Percentiles rank a stretch among this genome's conserved stretches.
These are phyloP conservation scores for Macrotrachela quadricornifera DNA, from an alignment of 1,140 invertebrate species.

Conservation along the genomic window DNA sequence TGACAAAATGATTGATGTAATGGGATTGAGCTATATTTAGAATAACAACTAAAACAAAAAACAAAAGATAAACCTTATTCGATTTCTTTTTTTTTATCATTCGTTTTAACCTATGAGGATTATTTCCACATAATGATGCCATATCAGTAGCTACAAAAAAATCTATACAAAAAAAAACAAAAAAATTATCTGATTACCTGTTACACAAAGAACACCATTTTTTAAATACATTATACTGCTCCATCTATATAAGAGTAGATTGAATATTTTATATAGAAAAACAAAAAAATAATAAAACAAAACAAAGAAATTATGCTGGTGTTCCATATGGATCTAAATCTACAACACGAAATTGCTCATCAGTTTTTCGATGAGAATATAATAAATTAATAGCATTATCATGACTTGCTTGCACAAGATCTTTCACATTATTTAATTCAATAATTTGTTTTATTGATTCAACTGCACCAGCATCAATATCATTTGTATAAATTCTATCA, in stretches of 20 bases:
- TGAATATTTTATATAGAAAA: too few species aligned
- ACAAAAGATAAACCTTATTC: too few species aligned
- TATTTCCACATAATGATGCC: slow-evolving; percentile 84
- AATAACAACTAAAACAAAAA: slow-evolving; percentile 44
- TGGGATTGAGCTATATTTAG: slow-evolving; percentile 78
- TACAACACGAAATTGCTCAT: slow-evolving; percentile 41
- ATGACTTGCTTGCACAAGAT: slow-evolving; percentile 42
- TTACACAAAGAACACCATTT: slow-evolving; percentile 54
- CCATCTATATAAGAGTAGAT: background rate
- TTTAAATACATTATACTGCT: background rate
- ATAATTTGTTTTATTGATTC: slow-evolving; percentile 63
- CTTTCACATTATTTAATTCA: slow-evolving; percentile 47
- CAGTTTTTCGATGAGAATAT: too few species aligned
- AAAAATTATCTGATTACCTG: too few species aligned
- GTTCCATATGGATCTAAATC: slow-evolving; percentile 95
- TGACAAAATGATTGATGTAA: slow-evolving; percentile 62
- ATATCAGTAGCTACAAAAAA: slow-evolving; percentile 97
- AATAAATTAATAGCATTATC: slow-evolving; percentile 15
- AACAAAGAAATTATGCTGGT: slow-evolving; percentile 62
- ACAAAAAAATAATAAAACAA: too few species aligned
- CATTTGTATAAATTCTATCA: slow-evolving; percentile 62
- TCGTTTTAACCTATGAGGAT: slow-evolving; percentile 51
- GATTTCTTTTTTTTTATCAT: too few species aligned
- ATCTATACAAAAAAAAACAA: too few species aligned
- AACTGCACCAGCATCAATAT: slow-evolving; percentile 65